Evolutionary conservation across 2,888 invertebrate genomes (phyloP), one percentile per base, ranked within the genome.

Genomic region (Calameuta idolon): DNA sequence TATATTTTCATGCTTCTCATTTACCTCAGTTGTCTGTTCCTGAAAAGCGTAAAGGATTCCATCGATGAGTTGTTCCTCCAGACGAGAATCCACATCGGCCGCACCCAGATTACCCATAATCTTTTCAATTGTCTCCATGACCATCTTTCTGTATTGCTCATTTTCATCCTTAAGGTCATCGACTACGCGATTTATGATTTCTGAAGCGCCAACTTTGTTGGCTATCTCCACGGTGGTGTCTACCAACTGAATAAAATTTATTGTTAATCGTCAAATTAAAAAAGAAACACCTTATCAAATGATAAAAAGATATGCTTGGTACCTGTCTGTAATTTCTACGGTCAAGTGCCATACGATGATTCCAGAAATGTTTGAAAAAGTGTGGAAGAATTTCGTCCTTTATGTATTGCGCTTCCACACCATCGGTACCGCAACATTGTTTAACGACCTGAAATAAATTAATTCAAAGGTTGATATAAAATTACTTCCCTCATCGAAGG

Each of bases 201-300:
- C 99, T 0, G 99, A 98, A 5, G 99, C 98, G n/a, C 99, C 99
- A 77, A 99, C 99, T 94, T 99, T 99, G 91, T 99, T 99, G 11
- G 99, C 99, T 82, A 99, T 99, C 93, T 99, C 99, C 1, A 99
- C 99, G 0, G 99, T 99, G 0, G 99, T 99, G 90, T 99, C 99
- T 0, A 99, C 99, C 77, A 99, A 94, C 93, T 94, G 89, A 30
- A 88, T 68, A 33, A 40, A 74, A 69, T 33, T 73, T 75, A 69
- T 34, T 75, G 40, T 74, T 73, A 23, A 71, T 74, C 33, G 34
- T 74, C 11, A 74, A 77, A 73, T 68, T 69, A 69, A 40, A 33
- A 69, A 33, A 75, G 35, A 12, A 79, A 30, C 74, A 37, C 40
- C 12, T 69, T 4, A 77, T 76, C 37, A 37, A 37, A 34, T 12